Percentiles rank a stretch among this genome's conserved stretches.
Conservation (phyloP, 2,797 vertebrate genomes). For the Melanotaenia boesemani region DNA sequence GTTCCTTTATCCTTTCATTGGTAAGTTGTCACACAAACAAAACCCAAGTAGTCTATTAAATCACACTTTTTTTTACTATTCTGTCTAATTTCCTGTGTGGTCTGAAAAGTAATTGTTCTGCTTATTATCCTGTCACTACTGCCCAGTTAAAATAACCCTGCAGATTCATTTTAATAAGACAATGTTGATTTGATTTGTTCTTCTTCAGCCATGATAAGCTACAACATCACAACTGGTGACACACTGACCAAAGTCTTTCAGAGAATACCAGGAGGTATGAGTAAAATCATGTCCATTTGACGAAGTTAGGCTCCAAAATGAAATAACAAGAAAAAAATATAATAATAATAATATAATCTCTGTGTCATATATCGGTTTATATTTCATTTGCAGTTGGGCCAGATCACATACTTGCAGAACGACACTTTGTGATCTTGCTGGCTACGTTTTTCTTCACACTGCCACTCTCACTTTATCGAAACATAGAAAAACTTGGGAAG, state of each 20-base stretch:
- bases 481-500: slow-evolving; percentile 93
- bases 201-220: slow-evolving; percentile 95
- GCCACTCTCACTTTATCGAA: slow-evolving; percentile 91
- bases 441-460: slow-evolving; percentile 88
- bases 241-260: slow-evolving; percentile 95
- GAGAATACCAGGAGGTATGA: slow-evolving; percentile 92
- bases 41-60: neutral
- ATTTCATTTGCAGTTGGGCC: slow-evolving; percentile 86
- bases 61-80: neutral
- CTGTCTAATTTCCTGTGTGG: neutral
- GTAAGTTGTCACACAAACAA: slow-evolving; percentile 76
- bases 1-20: slow-evolving; percentile 97
- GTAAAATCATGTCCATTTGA: neutral
- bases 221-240: slow-evolving; percentile 96
- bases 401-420: slow-evolving; percentile 85
- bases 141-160: neutral
- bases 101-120: neutral
- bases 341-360: neutral
- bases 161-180: neutral
- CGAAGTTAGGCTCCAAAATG: no score
- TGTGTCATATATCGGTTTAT: neutral
- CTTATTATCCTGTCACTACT: neutral
- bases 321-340: no score
- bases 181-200: slow-evolving; percentile 6
- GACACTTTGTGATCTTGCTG: slow-evolving; percentile 89